Base-by-base conservation (phyloP, 2,888 invertebrate genomes). In the Anagyrus pseudococci region DNA sequence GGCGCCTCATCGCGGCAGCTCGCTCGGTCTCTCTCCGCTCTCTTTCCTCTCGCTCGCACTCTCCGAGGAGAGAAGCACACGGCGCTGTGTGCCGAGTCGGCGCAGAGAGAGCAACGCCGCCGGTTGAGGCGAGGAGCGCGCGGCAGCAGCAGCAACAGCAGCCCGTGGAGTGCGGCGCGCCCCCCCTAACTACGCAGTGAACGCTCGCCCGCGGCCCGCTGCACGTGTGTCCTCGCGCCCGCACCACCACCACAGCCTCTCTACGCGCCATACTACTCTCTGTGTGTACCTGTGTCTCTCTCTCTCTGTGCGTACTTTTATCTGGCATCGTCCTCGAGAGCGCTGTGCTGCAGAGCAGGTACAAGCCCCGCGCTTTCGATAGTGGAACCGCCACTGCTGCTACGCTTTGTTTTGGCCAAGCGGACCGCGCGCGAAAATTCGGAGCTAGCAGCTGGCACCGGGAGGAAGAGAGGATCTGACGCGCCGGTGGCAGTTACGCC, bases 181-280 rank as follows among this genome's bases (percentile, higher is more conserved):
- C 47, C 54, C 58, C 62, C 49, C 52, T 48, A 58, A 63, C 63
- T 63, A 63, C 63, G 58, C 58, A 63, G 63, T 63, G 63, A 63
- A 63, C 63, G 63, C 49, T 50, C 40, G 44, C 46, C 54, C 62
- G 52, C 62, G 52, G 20, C 7, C 33, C 25, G 29, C 25, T 29
- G 33, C 60, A 44, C 17, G 40, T 40, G 48, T 25, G n/a, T n/a
- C n/a, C n/a, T n/a, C n/a, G n/a, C n/a, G n/a, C n/a, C n/a, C n/a
- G n/a, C n/a, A n/a, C n/a, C n/a, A n/a, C n/a, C n/a, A n/a, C n/a
- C n/a, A n/a, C n/a, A n/a, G n/a, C n/a, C n/a, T n/a, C n/a, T n/a
- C n/a, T n/a, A n/a, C n/a, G n/a, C n/a, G n/a, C n/a, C n/a, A n/a
- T n/a, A n/a, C n/a, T n/a, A n/a, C n/a, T n/a, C n/a, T n/a, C n/a